Evolutionary conservation across 2,113 vertebrate species (phyloP), one percentile per base, ranked within the genome.

Genomic region (Sylvilagus bachmani): DNA sequence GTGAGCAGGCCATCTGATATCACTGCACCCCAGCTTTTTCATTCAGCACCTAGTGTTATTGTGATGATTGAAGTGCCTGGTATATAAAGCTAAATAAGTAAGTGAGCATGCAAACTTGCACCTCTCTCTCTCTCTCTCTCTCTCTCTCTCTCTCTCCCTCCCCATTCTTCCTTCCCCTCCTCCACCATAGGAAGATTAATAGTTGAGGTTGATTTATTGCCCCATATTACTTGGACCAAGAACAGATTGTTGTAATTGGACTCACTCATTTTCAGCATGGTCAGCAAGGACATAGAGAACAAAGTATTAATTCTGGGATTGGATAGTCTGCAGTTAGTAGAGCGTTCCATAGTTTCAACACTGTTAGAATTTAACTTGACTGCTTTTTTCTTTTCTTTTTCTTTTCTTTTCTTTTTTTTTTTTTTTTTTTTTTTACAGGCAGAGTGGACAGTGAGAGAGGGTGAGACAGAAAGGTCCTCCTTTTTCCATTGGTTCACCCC

Each of bases 221-320:
- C 10, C 36, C 33, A 90, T 3, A 91, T 83, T 89, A 86, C 16
- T 21, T 80, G 36, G 44, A 66, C n/a, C 53, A 92, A 87, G 33
- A 33, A 69, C 2, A 80, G 38, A 71, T 24, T 71, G 11, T 80
- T 93, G 24, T 86, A 90, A 83, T 44, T 93, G 38, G 79, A 22
- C 61, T 94, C 69, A 91, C 10, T 90, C 80, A 84, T 90, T 95
- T 96, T 97, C 70, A 69, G 38, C 62, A 79, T 82, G 29, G 9
- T 67, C 74, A 93, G 22, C 49, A 95, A 93, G 33, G 51, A 73
- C n/a, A 44, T 51, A 38, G 29, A 91, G 83, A 89, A 85, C 44
- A 44, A 96, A 89, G 62, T 49, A 86, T 33, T 87, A 79, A 64
- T 86, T 82, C 74, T 70, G n/a, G 66, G 31, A 49, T 74, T 49